Percentiles rank a stretch among this genome's conserved stretches.
phyloP scores from a whole-genome alignment of 2,113 vertebrate species.

The Oryctolagus cuniculus region mOryCun1.1 NC_091443.1:106812501-106813000 shows the following conservation, averaged over 20 bases:
- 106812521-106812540: neutral
- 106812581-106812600: neutral
- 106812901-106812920: neutral
- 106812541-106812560: neutral
- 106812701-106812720: neutral
- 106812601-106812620: neutral
- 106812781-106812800: neutral
- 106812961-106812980: neutral
- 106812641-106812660: neutral
- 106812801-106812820: no score
- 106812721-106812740: neutral
- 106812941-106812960: neutral
- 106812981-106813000: neutral
- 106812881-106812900: no score
- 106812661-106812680: neutral
- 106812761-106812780: neutral
- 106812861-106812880: no score
- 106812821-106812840: no score
- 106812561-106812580: neutral
- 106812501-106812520: neutral
- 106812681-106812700: neutral
- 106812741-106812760: neutral
- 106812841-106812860: no score
- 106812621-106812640: neutral
- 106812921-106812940: neutral